Conservation (phyloP, 2,113 vertebrate species). For the Sula dactylatra region DNA sequence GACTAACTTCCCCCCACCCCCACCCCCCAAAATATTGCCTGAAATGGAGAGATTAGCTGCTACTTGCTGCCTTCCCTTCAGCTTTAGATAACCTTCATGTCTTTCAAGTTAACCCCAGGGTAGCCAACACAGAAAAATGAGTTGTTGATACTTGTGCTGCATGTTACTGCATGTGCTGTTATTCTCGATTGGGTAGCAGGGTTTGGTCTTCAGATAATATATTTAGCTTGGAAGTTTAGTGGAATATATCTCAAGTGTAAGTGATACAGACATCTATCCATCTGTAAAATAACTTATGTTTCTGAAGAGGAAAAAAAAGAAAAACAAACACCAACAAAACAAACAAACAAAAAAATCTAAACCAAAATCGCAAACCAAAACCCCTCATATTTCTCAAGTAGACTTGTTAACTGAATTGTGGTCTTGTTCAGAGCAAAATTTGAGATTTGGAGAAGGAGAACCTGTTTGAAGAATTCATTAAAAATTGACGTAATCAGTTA, state of each 20-base stretch:
- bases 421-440: neutral
- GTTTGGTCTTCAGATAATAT: neutral
- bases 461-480: neutral
- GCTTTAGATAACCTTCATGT: neutral
- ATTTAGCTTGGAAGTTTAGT: neutral
- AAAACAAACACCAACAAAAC: neutral
- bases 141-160: neutral
- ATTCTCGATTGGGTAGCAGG: neutral
- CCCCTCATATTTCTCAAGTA: neutral
- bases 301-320: neutral
- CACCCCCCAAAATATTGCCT: neutral
- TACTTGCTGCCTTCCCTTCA: neutral
- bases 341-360: neutral
- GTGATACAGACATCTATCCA: neutral
- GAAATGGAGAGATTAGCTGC: slow-evolving; percentile 37
- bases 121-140: neutral
- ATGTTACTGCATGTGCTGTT: neutral
- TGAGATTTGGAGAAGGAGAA: neutral
- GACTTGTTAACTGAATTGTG: neutral
- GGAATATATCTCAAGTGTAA: neutral
- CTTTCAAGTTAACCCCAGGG: neutral
- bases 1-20: neutral
- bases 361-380: neutral
- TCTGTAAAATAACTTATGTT: neutral
- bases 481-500: neutral